A percentile compares a stretch with the other conserved stretches of the same genome.
phyloP scores from a whole-genome alignment of 2,888 invertebrate genomes.

The Crepidodera aurea region DNA sequence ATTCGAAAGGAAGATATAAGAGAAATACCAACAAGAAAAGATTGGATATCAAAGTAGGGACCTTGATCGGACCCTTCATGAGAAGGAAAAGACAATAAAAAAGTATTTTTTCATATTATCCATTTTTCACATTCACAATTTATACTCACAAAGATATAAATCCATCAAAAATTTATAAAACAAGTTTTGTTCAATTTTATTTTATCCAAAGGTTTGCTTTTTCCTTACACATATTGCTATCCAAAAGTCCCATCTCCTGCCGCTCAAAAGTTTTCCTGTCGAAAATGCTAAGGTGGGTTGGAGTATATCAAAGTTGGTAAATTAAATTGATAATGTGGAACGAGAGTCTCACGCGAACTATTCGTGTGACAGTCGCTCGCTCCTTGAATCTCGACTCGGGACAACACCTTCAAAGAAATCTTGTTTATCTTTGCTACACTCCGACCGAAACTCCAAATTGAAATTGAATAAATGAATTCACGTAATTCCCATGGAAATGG shows the following conservation, averaged over 20 bases:
- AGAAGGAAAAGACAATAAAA: too few species aligned
- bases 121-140: too few species aligned
- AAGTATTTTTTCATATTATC: too few species aligned
- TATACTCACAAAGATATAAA: too few species aligned
- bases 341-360: background rate
- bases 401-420: slow-evolving; percentile 7
- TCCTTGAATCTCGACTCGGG: background rate
- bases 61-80: too few species aligned
- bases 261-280: background rate
- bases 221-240: too few species aligned
- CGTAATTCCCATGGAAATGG: background rate
- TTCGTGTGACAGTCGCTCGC: background rate
- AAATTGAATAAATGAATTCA: slow-evolving; percentile 8
- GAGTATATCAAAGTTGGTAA: background rate
- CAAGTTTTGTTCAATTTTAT: too few species aligned
- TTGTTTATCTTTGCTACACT: slow-evolving; percentile 5
- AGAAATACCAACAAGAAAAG: too few species aligned
- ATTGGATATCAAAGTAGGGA: too few species aligned
- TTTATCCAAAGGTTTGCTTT: too few species aligned
- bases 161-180: too few species aligned
- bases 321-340: slow-evolving; percentile 8
- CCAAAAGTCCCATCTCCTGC: background rate
- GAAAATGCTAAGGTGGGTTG: background rate
- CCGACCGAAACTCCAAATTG: background rate
- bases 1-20: too few species aligned